phyloP scores from a whole-genome alignment of 2,113 vertebrate genomes.

The Paramormyrops kingsleyae region DNA sequence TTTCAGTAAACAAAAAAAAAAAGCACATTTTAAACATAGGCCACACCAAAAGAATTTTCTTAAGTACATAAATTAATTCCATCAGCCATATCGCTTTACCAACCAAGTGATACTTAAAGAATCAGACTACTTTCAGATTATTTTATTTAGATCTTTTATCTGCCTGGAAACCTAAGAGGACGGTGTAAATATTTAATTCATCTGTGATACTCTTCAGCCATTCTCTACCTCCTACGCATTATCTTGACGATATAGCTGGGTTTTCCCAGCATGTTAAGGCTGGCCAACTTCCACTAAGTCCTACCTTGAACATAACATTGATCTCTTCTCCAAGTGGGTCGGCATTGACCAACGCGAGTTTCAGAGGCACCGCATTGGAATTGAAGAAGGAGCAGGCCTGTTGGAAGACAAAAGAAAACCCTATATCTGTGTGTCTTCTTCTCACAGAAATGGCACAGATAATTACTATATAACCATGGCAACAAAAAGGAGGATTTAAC shows the following conservation, averaged over 20 bases:
- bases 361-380: constrained; percentile 93
- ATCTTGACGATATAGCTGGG: neutral
- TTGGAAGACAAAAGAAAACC: constrained; percentile 20
- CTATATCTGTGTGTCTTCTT: neutral
- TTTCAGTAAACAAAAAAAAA: neutral
- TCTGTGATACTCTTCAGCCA: neutral
- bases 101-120: neutral
- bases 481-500: neutral
- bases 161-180: neutral
- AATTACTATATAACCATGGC: neutral
- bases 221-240: neutral
- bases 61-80: neutral
- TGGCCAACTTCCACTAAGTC: constrained; percentile 11
- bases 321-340: constrained; percentile 94
- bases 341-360: constrained; percentile 82
- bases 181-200: neutral
- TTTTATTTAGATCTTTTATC: neutral
- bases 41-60: neutral
- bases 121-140: neutral
- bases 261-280: neutral
- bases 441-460: neutral
- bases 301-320: constrained; percentile 98
- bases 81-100: neutral
- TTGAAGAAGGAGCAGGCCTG: constrained; percentile 98
- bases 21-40: neutral